Percentiles rank a stretch among this genome's conserved stretches.
phyloP scores from a whole-genome alignment of 2,797 vertebrate genomes.

The Eidolon dupreanum region DNA sequence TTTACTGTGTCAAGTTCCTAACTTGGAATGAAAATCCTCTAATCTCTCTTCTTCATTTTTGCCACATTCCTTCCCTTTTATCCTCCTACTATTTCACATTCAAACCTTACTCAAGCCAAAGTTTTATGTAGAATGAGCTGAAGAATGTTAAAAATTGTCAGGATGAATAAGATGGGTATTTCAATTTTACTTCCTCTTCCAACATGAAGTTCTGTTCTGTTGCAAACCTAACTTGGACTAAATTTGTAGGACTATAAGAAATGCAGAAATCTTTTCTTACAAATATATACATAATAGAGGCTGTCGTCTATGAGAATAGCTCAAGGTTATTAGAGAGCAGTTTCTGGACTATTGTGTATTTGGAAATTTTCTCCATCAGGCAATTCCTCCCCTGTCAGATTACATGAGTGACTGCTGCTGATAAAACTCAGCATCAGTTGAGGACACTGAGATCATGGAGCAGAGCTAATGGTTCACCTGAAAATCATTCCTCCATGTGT shows the following conservation, averaged over 20 bases:
- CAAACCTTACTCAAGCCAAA: background rate
- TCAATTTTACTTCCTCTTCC: background rate
- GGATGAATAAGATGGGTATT: background rate
- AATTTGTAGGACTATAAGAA: background rate
- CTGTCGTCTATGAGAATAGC: conserved; percentile 19
- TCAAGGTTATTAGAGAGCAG: conserved; percentile 47
- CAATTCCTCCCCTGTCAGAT: background rate
- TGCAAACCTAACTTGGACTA: background rate
- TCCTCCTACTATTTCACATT: background rate
- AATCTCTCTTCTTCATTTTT: background rate
- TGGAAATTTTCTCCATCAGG: conserved; percentile 20
- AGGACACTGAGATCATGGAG: background rate
- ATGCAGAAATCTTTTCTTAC: conserved; percentile 24
- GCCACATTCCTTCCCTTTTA: background rate
- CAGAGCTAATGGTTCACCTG: conserved; percentile 35
- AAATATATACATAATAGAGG: background rate
- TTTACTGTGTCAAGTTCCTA: background rate
- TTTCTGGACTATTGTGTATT: conserved; percentile 12
- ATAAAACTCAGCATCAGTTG: background rate
- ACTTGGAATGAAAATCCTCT: background rate
- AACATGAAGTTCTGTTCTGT: background rate
- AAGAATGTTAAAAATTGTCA: background rate
- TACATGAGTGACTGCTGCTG: conserved; percentile 14
- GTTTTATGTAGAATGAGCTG: background rate
- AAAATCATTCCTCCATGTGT: background rate